Base-by-base conservation (phyloP, 2,113 vertebrate species). In the Indri indri region DNA sequence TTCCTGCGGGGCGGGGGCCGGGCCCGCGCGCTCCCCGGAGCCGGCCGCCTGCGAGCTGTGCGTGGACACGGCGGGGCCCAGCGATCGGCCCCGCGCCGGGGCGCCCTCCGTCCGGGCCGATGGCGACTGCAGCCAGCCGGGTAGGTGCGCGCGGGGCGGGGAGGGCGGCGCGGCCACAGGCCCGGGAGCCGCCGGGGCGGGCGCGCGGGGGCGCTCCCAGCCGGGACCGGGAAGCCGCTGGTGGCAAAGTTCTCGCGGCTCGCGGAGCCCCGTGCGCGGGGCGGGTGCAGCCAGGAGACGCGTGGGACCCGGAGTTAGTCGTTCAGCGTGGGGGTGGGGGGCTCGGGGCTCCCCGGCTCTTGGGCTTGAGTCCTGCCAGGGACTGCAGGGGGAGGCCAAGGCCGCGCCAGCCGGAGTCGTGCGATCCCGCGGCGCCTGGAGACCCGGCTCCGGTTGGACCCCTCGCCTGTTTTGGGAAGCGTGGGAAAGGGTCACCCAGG, bases 81-180 rank as follows among this genome's bases (percentile, higher is more conserved):
- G 52, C 27, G 93, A 85, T 18, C 59, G 79, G 85, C 84, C 57
- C 47, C 66, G 70, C 54, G n/a, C 88, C 32, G 92, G 96, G 40
- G 68, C 84, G 45, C 40, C 89, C 96, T 50, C 91, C 89, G 98
- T 99, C 98, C 98, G 98, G 98, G 98, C 98, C 32, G 99, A 99
- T 96, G 97, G 97, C 91, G 99, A 99, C 96, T 97, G 98, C 95
- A 96, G 95, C 96, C 97, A 98, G 91, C 97, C 98, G 27, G 99
- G 99, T 99, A 98, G 97, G 98, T 98, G 97, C 66, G 95, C 81
- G 82, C 91, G 45, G 83, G 81, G 77, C 80, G 61, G 45, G 37
- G 45, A 52, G 77, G 96, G 61, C 76, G 57, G 61, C 32, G 65
- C 59, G 63, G 94, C 79, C 79, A 47, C 84, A 61, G 91, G 95